A percentile compares a stretch with the other conserved stretches of the same genome.
These are phyloP conservation scores for Cercopithecus mona DNA, from an alignment of 2,113 vertebrate genomes.

Conservation along the genomic window DNA sequence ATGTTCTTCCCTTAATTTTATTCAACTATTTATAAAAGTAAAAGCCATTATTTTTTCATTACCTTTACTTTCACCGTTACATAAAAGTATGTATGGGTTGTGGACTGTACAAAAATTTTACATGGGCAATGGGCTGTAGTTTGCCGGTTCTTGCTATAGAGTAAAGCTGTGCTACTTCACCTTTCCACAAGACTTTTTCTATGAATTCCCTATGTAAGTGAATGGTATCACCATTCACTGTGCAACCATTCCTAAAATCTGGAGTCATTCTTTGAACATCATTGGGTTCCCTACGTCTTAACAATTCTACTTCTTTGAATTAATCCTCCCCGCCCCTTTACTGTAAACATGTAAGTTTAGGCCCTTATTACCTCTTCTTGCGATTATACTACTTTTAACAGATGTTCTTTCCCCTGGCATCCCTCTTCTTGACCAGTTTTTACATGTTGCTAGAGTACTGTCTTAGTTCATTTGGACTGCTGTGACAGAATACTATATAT, in stretches of 20 bases:
- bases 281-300: not conserved
- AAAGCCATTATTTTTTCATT: not conserved
- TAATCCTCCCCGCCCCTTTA: not conserved
- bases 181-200: not conserved
- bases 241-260: not conserved
- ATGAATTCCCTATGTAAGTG: not conserved
- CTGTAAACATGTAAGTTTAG: not conserved
- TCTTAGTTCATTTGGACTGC: not conserved
- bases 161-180: not conserved
- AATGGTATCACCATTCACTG: not conserved
- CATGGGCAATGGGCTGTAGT: not conserved
- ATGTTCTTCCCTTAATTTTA: not conserved
- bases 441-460: not conserved
- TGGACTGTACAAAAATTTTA: not conserved
- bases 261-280: not conserved
- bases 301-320: not conserved
- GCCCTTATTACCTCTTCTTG: not conserved
- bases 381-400: not conserved
- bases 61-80: too few relatives aligned
- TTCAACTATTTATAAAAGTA: not conserved
- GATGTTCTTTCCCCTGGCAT: not conserved
- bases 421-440: not conserved
- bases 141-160: not conserved
- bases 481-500: not conserved
- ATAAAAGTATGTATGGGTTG: too few relatives aligned